Evolutionary conservation across 2,113 vertebrate genomes (phyloP).

Genomic region (Pterocles gutturalis): DNA sequence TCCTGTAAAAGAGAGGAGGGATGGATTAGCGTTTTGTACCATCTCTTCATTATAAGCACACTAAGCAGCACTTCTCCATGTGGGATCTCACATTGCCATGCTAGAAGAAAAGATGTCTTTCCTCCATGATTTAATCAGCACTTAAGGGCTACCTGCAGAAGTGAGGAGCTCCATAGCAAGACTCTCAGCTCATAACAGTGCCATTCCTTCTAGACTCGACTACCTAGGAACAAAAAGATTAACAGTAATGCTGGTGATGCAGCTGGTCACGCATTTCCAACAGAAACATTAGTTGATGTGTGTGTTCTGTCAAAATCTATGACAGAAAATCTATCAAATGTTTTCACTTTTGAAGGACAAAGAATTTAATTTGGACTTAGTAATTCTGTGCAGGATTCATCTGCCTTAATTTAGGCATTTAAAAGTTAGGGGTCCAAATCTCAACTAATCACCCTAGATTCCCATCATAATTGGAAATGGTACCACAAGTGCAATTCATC

Average conservation of each 20-base stretch:
- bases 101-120: not conserved
- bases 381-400: not conserved
- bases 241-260: not conserved
- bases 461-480: not conserved
- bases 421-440: not conserved
- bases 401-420: not conserved
- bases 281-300: not conserved
- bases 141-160: not conserved
- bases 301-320: not conserved
- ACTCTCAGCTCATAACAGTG: not conserved
- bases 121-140: not conserved
- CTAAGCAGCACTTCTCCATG: not conserved
- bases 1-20: not conserved
- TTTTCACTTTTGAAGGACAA: not conserved
- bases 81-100: not conserved
- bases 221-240: not conserved
- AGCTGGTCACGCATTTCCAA: not conserved
- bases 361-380: not conserved
- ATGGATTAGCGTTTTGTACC: not conserved
- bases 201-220: not conserved
- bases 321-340: not conserved
- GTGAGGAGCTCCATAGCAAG: not conserved
- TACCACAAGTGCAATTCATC: not conserved
- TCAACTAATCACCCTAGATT: not conserved
- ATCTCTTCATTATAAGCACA: not conserved